Percentiles rank a stretch among this genome's conserved stretches.
These are phyloP conservation scores for Cheilosia soror DNA, from an alignment of 2,888 invertebrate species.

Conservation along the genomic window DNA sequence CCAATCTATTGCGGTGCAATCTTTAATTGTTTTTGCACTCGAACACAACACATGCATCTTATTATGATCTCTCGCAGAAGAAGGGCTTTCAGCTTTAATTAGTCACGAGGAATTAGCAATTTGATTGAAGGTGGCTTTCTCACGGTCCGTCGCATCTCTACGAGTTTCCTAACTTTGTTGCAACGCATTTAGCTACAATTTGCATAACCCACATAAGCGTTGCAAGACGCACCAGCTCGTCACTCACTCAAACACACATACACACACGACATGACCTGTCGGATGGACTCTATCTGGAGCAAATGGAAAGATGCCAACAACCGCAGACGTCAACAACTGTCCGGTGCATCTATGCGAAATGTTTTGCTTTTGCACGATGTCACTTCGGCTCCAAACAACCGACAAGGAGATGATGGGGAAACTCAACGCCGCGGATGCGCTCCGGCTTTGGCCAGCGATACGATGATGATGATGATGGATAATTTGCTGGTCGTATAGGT, in stretches of 20 bases:
- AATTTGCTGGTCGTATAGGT: slow-evolving; percentile 29
- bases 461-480: slow-evolving; percentile 59
- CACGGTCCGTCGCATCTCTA: slow-evolving; percentile 21
- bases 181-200: slow-evolving; percentile 41
- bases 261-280: slow-evolving; percentile 13
- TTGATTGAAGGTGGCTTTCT: slow-evolving; percentile 51
- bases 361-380: slow-evolving; percentile 23
- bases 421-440: slow-evolving; percentile 21
- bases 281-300: slow-evolving; percentile 48
- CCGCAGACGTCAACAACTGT: slow-evolving; percentile 42
- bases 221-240: slow-evolving; percentile 26
- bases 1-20: slow-evolving; percentile 59
- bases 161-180: slow-evolving; percentile 14
- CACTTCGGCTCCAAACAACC: slow-evolving; percentile 18
- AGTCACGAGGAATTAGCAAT: slow-evolving; percentile 67
- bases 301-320: slow-evolving; percentile 52
- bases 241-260: slow-evolving; percentile 1
- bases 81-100: slow-evolving; percentile 65
- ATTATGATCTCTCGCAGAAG: slow-evolving; percentile 3
- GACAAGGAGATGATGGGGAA: slow-evolving; percentile 62
- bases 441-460: neutral
- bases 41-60: slow-evolving; percentile 7
- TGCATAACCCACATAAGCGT: slow-evolving; percentile 57
- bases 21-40: slow-evolving; percentile 64
- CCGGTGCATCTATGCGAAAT: slow-evolving; percentile 24